phyloP scores from a whole-genome alignment of 2,113 vertebrate genomes.

The Apaloderma vittatum region DNA sequence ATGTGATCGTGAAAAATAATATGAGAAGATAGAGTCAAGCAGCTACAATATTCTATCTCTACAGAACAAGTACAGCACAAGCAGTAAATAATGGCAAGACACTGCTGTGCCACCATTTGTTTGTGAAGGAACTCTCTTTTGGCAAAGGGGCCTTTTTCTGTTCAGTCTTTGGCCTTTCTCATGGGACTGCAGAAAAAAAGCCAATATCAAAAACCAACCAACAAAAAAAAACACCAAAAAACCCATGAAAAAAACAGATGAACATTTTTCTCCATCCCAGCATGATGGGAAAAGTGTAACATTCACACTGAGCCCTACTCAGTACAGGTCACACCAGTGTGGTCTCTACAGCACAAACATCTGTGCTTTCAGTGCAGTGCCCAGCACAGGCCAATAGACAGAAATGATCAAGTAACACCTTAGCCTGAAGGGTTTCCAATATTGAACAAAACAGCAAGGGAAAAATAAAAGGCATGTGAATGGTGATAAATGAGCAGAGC shows the following conservation, averaged over 20 bases:
- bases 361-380: neutral
- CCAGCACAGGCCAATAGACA: neutral
- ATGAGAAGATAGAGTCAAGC: neutral
- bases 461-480: neutral
- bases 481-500: neutral
- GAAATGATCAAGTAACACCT: neutral
- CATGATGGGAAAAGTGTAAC: neutral
- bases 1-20: neutral
- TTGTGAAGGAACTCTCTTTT: neutral
- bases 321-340: neutral
- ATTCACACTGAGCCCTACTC: neutral
- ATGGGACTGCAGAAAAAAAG: neutral
- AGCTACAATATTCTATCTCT: neutral
- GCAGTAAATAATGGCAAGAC: neutral
- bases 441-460: neutral
- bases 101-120: neutral
- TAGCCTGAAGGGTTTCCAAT: neutral
- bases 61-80: neutral
- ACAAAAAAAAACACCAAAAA: neutral
- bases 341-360: rapidly evolving
- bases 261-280: neutral
- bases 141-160: neutral
- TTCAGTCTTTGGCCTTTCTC: neutral
- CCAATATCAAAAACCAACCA: neutral
- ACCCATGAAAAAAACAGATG: neutral